These are phyloP conservation scores for Takifugu bimaculatus DNA, from an alignment of 2,113 vertebrate species.

Conservation along the genomic window DNA sequence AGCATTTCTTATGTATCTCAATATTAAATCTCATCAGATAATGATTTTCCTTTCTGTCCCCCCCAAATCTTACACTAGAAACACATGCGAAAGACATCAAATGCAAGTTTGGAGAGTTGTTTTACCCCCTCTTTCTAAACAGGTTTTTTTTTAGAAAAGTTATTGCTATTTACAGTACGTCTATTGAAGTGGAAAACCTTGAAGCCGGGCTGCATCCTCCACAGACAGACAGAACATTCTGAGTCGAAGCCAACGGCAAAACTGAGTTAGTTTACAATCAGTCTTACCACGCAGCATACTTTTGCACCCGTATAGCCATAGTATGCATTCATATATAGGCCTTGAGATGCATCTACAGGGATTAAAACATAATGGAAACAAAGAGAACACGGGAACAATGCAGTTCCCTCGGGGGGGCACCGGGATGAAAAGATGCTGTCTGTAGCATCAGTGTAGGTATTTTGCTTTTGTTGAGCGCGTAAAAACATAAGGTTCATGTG, in stretches of 20 bases:
- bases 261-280: conserved; percentile 48
- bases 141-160: conserved; percentile 7
- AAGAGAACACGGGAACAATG: too few species aligned
- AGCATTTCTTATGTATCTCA: conserved; percentile 13
- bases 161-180: conserved; percentile 6
- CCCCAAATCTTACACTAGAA: conserved; percentile 10
- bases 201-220: conserved; percentile 23
- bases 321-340: neutral
- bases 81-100: conserved; percentile 23
- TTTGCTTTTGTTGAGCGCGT: conserved; percentile 8
- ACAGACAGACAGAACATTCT: conserved; percentile 10
- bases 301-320: neutral
- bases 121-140: neutral
- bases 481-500: neutral
- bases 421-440: conserved; percentile 9
- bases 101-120: conserved; percentile 14
- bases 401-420: neutral
- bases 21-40: conserved; percentile 1
- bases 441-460: conserved; percentile 23
- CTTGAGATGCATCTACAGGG: conserved; percentile 20
- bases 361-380: neutral
- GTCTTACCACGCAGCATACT: conserved; percentile 41
- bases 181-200: conserved; percentile 30
- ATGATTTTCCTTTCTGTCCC: neutral
- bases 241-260: conserved; percentile 27